Conservation (phyloP, 1,140 invertebrate genomes). For the Nixonia krombeini region DNA sequence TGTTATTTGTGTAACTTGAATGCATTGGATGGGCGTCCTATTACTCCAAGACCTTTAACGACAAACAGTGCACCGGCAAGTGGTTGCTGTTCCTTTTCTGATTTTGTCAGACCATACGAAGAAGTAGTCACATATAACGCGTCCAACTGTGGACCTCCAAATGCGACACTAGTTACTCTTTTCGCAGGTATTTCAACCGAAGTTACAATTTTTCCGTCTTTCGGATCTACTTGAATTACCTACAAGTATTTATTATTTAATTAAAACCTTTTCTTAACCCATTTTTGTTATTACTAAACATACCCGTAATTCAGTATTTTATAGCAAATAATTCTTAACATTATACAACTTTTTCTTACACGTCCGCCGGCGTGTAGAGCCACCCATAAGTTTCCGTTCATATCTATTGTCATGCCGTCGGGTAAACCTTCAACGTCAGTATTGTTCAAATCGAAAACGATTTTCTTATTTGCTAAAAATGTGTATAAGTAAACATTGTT, state of each 20-base stretch:
- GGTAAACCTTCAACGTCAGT: slow-evolving; percentile 72
- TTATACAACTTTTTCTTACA: too few relatives aligned
- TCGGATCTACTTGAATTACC: slow-evolving; percentile 74
- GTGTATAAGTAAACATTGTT: too few relatives aligned
- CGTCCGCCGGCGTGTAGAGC: slow-evolving; percentile 73
- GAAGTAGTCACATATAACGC: slow-evolving; percentile 72
- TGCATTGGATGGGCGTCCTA: slow-evolving; percentile 64
- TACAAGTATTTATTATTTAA: too few relatives aligned
- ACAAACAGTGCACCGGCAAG: slow-evolving; percentile 81
- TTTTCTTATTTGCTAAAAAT: slow-evolving; percentile 51
- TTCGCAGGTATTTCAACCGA: slow-evolving; percentile 77
- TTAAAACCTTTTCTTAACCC: too few relatives aligned
- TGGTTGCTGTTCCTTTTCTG: slow-evolving; percentile 73
- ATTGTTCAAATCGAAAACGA: slow-evolving; percentile 47
- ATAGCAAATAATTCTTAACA: not conserved
- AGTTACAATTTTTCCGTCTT: slow-evolving; percentile 72
- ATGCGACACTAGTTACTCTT: slow-evolving; percentile 75
- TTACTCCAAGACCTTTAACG: slow-evolving; percentile 77
- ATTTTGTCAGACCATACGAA: slow-evolving; percentile 61
- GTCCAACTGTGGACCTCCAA: slow-evolving; percentile 74
- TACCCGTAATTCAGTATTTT: too few relatives aligned
- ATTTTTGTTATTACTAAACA: too few relatives aligned
- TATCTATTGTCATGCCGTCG: slow-evolving; percentile 82
- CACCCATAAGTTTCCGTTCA: slow-evolving; percentile 77
- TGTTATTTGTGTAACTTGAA: slow-evolving; percentile 32